Evolutionary conservation across 2,797 vertebrate species (phyloP).

Genomic region (Decapterus maruadsi): DNA sequence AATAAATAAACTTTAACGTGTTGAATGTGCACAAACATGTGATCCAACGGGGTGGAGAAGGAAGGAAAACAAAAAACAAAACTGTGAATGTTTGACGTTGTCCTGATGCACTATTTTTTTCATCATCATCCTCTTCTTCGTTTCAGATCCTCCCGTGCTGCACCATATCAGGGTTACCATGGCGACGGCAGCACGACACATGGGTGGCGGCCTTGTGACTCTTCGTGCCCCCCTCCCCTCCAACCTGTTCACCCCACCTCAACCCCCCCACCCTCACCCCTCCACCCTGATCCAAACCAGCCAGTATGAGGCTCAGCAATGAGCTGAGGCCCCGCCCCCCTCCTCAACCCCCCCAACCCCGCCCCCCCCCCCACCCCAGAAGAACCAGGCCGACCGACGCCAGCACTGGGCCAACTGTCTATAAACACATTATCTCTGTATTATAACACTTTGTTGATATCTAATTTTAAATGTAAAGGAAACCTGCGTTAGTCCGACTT

Average conservation of each 20-base stretch:
- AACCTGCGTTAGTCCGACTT: slow-evolving; percentile 57
- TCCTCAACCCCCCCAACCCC: neutral
- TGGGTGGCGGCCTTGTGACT: slow-evolving; percentile 54
- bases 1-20: too few species aligned
- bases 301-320: slow-evolving; percentile 51
- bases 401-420: slow-evolving; percentile 56
- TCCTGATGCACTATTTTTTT: neutral
- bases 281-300: slow-evolving; percentile 57
- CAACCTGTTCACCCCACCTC: neutral
- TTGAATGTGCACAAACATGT: too few species aligned
- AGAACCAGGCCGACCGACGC: slow-evolving; percentile 36
- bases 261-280: slow-evolving; percentile 29
- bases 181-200: slow-evolving; percentile 62
- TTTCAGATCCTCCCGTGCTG: slow-evolving; percentile 75
- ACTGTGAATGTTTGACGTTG: too few species aligned
- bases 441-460: slow-evolving; percentile 78
- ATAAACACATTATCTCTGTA: slow-evolving; percentile 75
- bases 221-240: slow-evolving; percentile 49
- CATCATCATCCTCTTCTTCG: slow-evolving; percentile 14
- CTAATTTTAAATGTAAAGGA: slow-evolving; percentile 74
- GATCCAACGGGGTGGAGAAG: too few species aligned
- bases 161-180: slow-evolving; percentile 68
- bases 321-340: slow-evolving; percentile 24
- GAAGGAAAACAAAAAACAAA: too few species aligned
- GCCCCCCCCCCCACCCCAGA: slow-evolving; percentile 16